Evolutionary conservation across 2,888 invertebrate genomes (phyloP).

Genomic region (Drosophila lutescens): DNA sequence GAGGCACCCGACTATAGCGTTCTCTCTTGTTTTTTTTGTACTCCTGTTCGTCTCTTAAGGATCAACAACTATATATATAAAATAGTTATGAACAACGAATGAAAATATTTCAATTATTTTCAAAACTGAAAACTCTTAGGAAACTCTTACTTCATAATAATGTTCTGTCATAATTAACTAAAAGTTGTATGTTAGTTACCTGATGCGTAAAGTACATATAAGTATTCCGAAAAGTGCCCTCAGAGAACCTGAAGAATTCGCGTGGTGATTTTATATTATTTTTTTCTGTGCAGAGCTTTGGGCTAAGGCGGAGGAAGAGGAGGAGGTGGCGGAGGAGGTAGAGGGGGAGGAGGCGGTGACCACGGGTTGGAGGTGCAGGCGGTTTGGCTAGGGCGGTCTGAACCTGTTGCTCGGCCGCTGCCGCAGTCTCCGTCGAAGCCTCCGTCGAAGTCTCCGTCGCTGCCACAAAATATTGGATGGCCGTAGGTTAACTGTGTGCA

Average conservation of each 20-base stretch:
- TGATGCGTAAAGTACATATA: too few relatives aligned
- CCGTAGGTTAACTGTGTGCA: conserved; percentile 77
- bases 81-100: too few relatives aligned
- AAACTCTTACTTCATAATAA: too few relatives aligned
- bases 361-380: conserved; percentile 22
- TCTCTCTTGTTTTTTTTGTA: too few relatives aligned
- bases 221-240: too few relatives aligned
- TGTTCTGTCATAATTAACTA: too few relatives aligned
- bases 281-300: conserved; percentile 8
- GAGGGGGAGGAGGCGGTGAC: conserved; percentile 14
- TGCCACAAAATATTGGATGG: conserved; percentile 61
- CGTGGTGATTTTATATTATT: neutral
- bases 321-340: neutral
- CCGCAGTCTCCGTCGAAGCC: conserved; percentile 19
- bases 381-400: conserved; percentile 27
- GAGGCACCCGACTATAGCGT: too few relatives aligned
- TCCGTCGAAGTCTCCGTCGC: conserved; percentile 33
- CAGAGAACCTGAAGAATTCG: neutral
- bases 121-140: too few relatives aligned
- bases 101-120: too few relatives aligned
- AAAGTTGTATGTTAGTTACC: too few relatives aligned
- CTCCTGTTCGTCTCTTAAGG: too few relatives aligned
- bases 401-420: conserved; percentile 44
- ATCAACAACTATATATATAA: too few relatives aligned
- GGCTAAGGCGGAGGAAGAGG: neutral